Percentiles rank a stretch among this genome's conserved stretches.
These are phyloP conservation scores for Lordiphosa mommai DNA, from an alignment of 1,140 invertebrate species.

Conservation along the genomic window DNA sequence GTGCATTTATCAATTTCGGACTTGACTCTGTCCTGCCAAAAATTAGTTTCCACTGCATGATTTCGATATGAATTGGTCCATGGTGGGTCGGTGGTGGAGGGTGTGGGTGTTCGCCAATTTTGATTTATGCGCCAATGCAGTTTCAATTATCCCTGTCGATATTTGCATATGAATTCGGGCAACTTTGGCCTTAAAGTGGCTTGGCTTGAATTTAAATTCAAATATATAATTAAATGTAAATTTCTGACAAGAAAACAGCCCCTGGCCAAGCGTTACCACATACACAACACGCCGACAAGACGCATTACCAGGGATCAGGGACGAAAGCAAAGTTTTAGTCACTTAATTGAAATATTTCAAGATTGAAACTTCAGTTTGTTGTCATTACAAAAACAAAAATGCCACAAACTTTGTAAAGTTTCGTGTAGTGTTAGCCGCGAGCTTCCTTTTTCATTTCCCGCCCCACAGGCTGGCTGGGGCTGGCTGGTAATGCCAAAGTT, in stretches of 20 bases:
- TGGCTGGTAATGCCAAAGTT: constrained; percentile 24
- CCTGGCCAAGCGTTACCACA: background rate
- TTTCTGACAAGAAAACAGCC: constrained; percentile 16
- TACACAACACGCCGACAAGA: constrained; percentile 24
- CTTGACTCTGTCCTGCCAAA: constrained; percentile 16
- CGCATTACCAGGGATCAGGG: constrained; percentile 38
- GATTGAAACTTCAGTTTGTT: constrained; percentile 64
- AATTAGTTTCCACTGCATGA: constrained; percentile 62
- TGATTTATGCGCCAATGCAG: constrained; percentile 65
- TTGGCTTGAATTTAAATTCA: constrained; percentile 57
- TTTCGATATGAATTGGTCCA: constrained; percentile 44
- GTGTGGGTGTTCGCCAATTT: constrained; percentile 35
- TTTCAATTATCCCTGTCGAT: constrained; percentile 48
- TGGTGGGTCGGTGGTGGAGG: constrained; percentile 3
- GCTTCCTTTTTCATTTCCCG: too few species aligned
- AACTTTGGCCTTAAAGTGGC: constrained; percentile 14
- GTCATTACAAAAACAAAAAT: constrained; percentile 55
- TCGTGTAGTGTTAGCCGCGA: constrained; percentile 27
- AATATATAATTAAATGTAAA: constrained; percentile 76
- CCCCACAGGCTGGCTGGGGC: background rate
- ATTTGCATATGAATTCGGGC: constrained; percentile 40
- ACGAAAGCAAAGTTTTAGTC: constrained; percentile 63
- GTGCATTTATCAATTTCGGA: constrained; percentile 48
- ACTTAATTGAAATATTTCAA: constrained; percentile 76
- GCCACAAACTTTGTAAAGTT: constrained; percentile 42